Percentiles rank a stretch among this genome's conserved stretches.
Conservation (phyloP, 2,888 invertebrate genomes). For the Cerastoderma edule region DNA sequence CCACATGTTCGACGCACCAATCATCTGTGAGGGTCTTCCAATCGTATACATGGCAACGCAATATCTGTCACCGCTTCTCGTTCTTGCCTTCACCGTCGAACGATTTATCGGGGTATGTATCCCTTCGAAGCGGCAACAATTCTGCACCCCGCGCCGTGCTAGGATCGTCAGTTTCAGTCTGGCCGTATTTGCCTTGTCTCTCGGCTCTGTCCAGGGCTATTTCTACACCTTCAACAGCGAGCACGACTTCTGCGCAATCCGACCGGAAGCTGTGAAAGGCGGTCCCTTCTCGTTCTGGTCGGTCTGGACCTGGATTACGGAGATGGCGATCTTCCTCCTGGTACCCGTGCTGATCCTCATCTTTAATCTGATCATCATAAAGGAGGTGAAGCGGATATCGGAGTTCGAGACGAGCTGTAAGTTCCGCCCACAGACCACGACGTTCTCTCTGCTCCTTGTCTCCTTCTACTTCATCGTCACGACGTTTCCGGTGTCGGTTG, state of each 20-base stretch:
- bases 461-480: slow-evolving; percentile 82
- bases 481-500: slow-evolving; percentile 80
- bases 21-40: slow-evolving; percentile 80
- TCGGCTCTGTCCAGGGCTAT: slow-evolving; percentile 80
- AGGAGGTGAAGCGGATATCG: slow-evolving; percentile 72
- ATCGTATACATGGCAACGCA: slow-evolving; percentile 80
- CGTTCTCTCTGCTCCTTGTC: slow-evolving; percentile 80
- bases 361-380: slow-evolving; percentile 81
- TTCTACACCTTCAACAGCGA: slow-evolving; percentile 73
- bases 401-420: slow-evolving; percentile 65
- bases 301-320: slow-evolving; percentile 81
- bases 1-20: slow-evolving; percentile 70
- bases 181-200: slow-evolving; percentile 65
- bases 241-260: slow-evolving; percentile 62
- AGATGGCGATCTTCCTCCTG: slow-evolving; percentile 80
- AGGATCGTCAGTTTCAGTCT: slow-evolving; percentile 75
- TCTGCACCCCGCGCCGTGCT: slow-evolving; percentile 78
- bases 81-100: slow-evolving; percentile 83
- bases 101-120: slow-evolving; percentile 82
- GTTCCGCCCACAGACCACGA: slow-evolving; percentile 72
- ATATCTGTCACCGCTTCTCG: slow-evolving; percentile 81
- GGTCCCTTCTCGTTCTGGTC: slow-evolving; percentile 72
- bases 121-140: slow-evolving; percentile 79
- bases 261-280: slow-evolving; percentile 59
- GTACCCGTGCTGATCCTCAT: slow-evolving; percentile 80